Conservation (phyloP, 2,888 invertebrate species). For the Eudasyphora cyanicolor region DNA sequence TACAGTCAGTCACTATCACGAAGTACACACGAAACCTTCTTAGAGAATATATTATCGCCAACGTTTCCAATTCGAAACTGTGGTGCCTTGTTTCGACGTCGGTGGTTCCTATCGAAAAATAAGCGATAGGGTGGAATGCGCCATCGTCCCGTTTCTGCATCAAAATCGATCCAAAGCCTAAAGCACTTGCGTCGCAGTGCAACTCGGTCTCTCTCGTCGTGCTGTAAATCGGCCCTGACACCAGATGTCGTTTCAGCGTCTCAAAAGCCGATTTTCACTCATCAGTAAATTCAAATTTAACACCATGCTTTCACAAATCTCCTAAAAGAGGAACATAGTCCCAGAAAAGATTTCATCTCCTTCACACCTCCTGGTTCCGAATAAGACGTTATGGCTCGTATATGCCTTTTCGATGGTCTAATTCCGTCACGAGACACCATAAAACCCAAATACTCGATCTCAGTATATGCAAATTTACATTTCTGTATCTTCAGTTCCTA, state of each 20-base stretch:
- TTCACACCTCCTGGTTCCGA: slow-evolving; percentile 36
- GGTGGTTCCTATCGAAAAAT: slow-evolving; percentile 35
- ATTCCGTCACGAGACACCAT: slow-evolving; percentile 34
- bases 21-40: slow-evolving; percentile 58
- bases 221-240: slow-evolving; percentile 34
- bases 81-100: slow-evolving; percentile 35
- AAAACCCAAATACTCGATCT: slow-evolving; percentile 38
- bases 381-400: slow-evolving; percentile 37
- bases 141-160: slow-evolving; percentile 36
- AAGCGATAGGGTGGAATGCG: background rate
- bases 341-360: slow-evolving; percentile 51
- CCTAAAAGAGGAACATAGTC: slow-evolving; percentile 55
- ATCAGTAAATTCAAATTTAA: slow-evolving; percentile 32
- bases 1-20: slow-evolving; percentile 70
- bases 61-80: slow-evolving; percentile 68
- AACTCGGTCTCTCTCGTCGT: slow-evolving; percentile 41
- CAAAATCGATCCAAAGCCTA: slow-evolving; percentile 44
- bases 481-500: slow-evolving; percentile 17
- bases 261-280: slow-evolving; percentile 38
- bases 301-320: slow-evolving; percentile 51
- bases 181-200: slow-evolving; percentile 54
- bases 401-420: slow-evolving; percentile 33
- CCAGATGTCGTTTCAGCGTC: slow-evolving; percentile 57
- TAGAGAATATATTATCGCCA: slow-evolving; percentile 70
- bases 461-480: slow-evolving; percentile 48